Base-by-base conservation (phyloP, 2,888 invertebrate species). In the Synanthedon vespiformis region DNA sequence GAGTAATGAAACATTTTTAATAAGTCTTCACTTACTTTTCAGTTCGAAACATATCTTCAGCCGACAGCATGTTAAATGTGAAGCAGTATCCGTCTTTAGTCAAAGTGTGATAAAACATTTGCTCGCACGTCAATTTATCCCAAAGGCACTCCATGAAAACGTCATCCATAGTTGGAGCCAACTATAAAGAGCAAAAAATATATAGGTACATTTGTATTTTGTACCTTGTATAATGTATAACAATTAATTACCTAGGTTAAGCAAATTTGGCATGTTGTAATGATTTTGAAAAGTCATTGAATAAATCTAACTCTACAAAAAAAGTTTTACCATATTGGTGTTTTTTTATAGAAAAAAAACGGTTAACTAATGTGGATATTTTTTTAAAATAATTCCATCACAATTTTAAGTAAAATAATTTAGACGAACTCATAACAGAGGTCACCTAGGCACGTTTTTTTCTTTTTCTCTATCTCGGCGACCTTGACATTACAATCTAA, bases 31-130 rank as follows among this genome's bases (percentile, higher is more conserved):
- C 77, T 74, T 70, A 89, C 88, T 82, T 83, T 52, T 88, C 86
- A 55, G 79, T 74, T 3, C 85, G 80, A 56, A 89, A 89, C 47
- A 91, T 74, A 56, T 91, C 89, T 1, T 79, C 77, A 11, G 80
- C 73, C 53, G 85, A 87, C 5, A 91, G 71, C 61, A 89, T 88
- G 63, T 91, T 92, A 62, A 91, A 91, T 18, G 90, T 89, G 55
- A 88, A 90, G 60, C 92, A 92, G 40, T 90, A 74, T 0, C 92
- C 92, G 57, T 91, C 91, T 56, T 90, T 90, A 0, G 91, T 91
- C 13, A 91, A 63, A n/a, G 89, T 84, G 53, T 89, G 89, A n/a
- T 69, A 80, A 63, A 91, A 91, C 52, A 90, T 70, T 4, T 87
- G 72, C 0, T 73, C 63, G 58, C 91, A 91, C 0, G 63, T 58